Base-by-base conservation (phyloP, 2,797 vertebrate species). In the Erpetoichthys calabaricus region DNA sequence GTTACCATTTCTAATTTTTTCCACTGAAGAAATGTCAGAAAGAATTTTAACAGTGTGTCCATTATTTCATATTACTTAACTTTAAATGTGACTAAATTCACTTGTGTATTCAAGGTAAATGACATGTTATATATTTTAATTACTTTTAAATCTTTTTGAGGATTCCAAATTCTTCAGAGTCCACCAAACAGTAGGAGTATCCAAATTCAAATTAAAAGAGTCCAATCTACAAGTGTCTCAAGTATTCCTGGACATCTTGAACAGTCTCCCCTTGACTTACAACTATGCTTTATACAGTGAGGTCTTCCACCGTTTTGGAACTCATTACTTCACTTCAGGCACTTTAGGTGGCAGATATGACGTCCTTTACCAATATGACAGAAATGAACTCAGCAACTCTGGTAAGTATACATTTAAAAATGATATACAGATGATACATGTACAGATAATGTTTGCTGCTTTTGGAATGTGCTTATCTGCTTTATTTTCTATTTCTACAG, bases 261-360 rank as follows among this genome's bases (percentile, higher is more conserved):
- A 83, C 43, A 74, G 82, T 1, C 80, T 99, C 50, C 93, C 94
- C 3, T 74, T 98, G 45, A 84, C 92, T 5, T 99, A 98, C 73
- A 96, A 88, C 83, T 95, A 86, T 3, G 77, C 86, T 55, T 77
- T 91, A 56, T 99, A 99, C 69, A 90, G 88, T 65, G 82, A 83
- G 55, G 86, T 97, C 73, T 95, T 98, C 67, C 83, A 90, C 57
- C 76, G 77, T 56, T 99, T 92, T 4, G 94, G 95, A 44, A 99
- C 94, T 3, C 94, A 98, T 69, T 98, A 94, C 73, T 91, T 92
- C 61, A 70, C 73, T 45, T 83, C 88, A 4, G 94, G 94, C 44
- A 84, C 78, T 25, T 72, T 96, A 68, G 94, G 92, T 2, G 94
- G 94, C 1, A 71, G 72, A n/a, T 98, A 97, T 52, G 90, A 98